Evolutionary conservation across 1,140 invertebrate species (phyloP).

Genomic region (Potamilus streckersoni): DNA sequence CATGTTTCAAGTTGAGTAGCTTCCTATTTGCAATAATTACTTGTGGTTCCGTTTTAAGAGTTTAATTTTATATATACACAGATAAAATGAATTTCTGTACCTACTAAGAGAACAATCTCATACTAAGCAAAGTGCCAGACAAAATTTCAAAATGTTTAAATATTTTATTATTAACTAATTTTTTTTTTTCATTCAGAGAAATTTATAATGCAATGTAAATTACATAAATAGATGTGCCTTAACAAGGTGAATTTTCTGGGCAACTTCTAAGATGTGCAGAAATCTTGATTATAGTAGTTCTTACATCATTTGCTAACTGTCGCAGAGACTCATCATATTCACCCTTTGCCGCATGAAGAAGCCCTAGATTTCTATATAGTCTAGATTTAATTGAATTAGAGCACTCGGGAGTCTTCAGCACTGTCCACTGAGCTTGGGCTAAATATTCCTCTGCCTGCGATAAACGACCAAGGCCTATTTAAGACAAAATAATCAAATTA

Average conservation of each 20-base stretch:
- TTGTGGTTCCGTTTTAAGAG: too few relatives aligned
- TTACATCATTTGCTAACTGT: conserved; percentile 67
- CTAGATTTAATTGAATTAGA: conserved; percentile 67
- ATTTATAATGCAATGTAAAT: not conserved
- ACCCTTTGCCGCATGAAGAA: conserved; percentile 66
- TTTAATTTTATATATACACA: too few relatives aligned
- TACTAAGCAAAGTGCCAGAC: too few relatives aligned
- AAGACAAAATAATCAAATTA: too few relatives aligned
- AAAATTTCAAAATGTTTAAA: not conserved
- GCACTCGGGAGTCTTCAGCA: conserved; percentile 66
- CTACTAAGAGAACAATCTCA: too few relatives aligned
- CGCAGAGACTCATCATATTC: conserved; percentile 64
- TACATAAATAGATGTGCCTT: not conserved
- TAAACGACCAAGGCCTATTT: conserved; percentile 62
- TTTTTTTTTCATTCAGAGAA: not conserved
- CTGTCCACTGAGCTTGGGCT: conserved; percentile 68
- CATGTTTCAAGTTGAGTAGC: too few relatives aligned
- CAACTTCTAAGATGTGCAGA: too few relatives aligned
- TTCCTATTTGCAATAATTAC: too few relatives aligned
- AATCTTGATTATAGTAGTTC: conserved; percentile 11
- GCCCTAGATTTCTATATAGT: conserved; percentile 66
- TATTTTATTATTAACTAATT: not conserved
- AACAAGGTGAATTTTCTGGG: too few relatives aligned
- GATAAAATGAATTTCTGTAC: too few relatives aligned
- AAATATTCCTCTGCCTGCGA: conserved; percentile 68